phyloP scores from a whole-genome alignment of 1,140 invertebrate genomes.

The Ruditapes philippinarum region DNA sequence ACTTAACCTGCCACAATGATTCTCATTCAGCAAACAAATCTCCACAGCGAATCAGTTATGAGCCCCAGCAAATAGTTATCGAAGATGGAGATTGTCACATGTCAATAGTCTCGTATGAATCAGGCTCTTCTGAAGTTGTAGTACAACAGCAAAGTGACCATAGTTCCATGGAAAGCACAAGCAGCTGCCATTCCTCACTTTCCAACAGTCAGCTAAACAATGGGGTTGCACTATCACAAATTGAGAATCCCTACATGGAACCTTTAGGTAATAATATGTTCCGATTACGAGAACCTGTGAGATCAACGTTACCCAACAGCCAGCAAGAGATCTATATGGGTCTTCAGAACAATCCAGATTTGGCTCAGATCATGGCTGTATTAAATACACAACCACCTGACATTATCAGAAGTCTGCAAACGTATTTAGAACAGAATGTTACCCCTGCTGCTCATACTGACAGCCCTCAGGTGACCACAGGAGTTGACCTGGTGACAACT shows the following conservation, averaged over 20 bases:
- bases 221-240: neutral
- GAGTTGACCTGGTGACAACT: neutral
- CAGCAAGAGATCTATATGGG: neutral
- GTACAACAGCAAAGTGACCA: neutral
- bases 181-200: neutral
- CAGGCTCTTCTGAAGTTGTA: neutral
- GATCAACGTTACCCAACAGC: neutral
- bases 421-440: neutral
- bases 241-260: neutral
- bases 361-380: neutral
- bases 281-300: neutral
- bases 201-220: neutral
- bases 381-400: neutral
- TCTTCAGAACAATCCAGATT: neutral
- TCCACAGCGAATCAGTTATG: neutral
- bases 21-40: neutral
- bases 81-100: neutral
- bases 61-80: neutral
- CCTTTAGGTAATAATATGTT: neutral
- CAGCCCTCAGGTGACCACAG: neutral
- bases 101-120: neutral
- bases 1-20: neutral
- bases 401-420: neutral
- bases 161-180: neutral
- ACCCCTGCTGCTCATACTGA: neutral